Percentiles rank a stretch among this genome's conserved stretches.
Conservation (phyloP, 2,797 vertebrate species). For the Lagocephalus sceleratus region DNA sequence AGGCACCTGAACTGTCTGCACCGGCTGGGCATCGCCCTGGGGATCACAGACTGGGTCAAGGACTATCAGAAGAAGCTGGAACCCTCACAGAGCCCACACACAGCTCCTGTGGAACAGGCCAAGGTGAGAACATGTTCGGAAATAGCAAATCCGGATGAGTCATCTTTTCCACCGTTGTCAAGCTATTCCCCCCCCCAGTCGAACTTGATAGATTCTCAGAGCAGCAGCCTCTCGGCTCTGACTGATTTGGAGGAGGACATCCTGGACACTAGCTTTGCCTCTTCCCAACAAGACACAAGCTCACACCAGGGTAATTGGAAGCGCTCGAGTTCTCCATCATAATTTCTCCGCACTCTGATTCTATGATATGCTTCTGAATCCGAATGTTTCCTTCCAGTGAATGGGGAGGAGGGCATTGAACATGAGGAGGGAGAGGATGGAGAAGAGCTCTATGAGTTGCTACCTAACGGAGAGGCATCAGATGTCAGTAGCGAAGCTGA, state of each 20-base stretch:
- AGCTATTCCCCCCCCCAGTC: constrained; percentile 36
- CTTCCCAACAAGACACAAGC: constrained; percentile 39
- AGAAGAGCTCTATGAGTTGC: constrained; percentile 69
- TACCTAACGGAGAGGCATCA: constrained; percentile 29
- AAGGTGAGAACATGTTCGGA: constrained; percentile 47
- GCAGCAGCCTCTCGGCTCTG: constrained; percentile 61
- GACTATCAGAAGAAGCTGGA: constrained; percentile 74
- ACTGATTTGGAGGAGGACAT: constrained; percentile 50
- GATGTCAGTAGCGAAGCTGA: constrained; percentile 41
- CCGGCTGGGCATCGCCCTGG: constrained; percentile 74
- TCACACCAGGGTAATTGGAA: constrained; percentile 48
- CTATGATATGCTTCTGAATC: not conserved
- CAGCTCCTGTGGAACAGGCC: constrained; percentile 1
- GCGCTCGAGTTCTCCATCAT: not conserved
- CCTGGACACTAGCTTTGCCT: constrained; percentile 45
- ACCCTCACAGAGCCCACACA: constrained; percentile 22
- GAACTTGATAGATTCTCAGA: constrained; percentile 53
- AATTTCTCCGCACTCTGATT: not conserved
- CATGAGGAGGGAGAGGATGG: constrained; percentile 58
- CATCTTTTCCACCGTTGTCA: not conserved
- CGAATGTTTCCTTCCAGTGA: constrained; percentile 23
- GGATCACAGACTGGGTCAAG: constrained; percentile 77
- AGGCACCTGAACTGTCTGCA: constrained; percentile 74
- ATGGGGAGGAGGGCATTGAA: constrained; percentile 20
- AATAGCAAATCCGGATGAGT: not conserved